Base-by-base conservation (phyloP, 2,113 vertebrate species). In the Pongo pygmaeus region DNA sequence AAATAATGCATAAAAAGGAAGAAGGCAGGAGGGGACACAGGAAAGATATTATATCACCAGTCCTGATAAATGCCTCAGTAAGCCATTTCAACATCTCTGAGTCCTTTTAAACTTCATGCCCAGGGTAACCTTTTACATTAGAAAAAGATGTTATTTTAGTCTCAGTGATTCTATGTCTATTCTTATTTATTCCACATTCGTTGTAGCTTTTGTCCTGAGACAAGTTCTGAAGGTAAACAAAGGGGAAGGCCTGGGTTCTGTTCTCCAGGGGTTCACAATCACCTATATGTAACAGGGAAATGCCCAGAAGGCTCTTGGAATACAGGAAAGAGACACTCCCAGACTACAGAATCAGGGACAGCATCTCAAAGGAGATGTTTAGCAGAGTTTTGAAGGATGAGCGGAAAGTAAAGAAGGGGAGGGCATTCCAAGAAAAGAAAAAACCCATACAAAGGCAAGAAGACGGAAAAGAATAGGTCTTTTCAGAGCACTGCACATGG, bases 1-100 rank as follows among this genome's bases (percentile, higher is more conserved):
- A 84, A 94, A 85, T 72, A 92, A 91, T n/a, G 40, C 30, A 92
- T 67, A 35, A 80, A 95, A 95, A 84, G 50, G 52, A 74, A 72
- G 25, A 77, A 84, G 46, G 11, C 3, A 7, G 74, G 40, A n/a
- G 35, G 7, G 23, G 20, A 12, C 25, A 1, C 5, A 72, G 50
- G 27, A 25, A 67, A 50, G 4, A 25, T 80, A 87, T 48, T 17
- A 32, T 69, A 91, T 48, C 23, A 9, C n/a, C 59, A 18, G 30
- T 84, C 84, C n/a, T 84, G 43, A 83, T 80, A 89, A 81, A 48
- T 95, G 38, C 38, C 78, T 69, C 6, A 40, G 9, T 79, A 91
- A 84, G 48, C 16, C 92, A 87, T n/a, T 92, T 86, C 83, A 86
- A 40, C 38, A 72, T 40, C 59, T 83, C 55, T 92, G 67, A 92